Conservation (phyloP, 1,140 invertebrate genomes). For the Elymnias hypermnestra region DNA sequence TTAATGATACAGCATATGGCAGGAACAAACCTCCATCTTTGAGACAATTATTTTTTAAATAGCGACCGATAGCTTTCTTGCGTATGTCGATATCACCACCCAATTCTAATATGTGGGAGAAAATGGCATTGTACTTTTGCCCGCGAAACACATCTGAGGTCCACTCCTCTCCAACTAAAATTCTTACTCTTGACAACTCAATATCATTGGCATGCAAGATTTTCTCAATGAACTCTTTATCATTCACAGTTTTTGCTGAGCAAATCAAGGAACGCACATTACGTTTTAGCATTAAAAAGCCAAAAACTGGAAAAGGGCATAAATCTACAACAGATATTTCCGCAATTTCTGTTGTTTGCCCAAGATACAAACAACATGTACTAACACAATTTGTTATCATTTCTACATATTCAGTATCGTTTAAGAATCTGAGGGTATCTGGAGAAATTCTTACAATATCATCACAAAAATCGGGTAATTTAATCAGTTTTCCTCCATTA, state of each 20-base stretch:
- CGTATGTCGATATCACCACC: slow-evolving; percentile 51
- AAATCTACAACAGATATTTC: slow-evolving; percentile 57
- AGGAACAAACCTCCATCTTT: slow-evolving; percentile 47
- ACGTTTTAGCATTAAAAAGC: slow-evolving; percentile 66
- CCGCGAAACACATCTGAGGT: slow-evolving; percentile 29
- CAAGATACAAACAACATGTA: slow-evolving; percentile 44
- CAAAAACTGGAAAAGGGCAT: slow-evolving; percentile 70
- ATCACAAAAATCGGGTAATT: slow-evolving; percentile 33
- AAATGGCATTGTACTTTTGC: slow-evolving; percentile 58
- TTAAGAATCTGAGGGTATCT: slow-evolving; percentile 76
- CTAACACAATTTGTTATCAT: slow-evolving; percentile 47
- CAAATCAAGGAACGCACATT: slow-evolving; percentile 55
- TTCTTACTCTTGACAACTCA: slow-evolving; percentile 38
- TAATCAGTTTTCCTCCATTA: slow-evolving; percentile 47
- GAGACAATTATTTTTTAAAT: slow-evolving; percentile 38
- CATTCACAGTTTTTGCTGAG: slow-evolving; percentile 42
- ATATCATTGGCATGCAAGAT: slow-evolving; percentile 59
- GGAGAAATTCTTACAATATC: slow-evolving; percentile 50
- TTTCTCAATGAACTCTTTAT: slow-evolving; percentile 51
- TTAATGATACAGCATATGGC: slow-evolving; percentile 43
- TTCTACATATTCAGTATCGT: slow-evolving; percentile 72
- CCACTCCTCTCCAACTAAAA: slow-evolving; percentile 45
- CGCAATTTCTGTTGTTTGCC: slow-evolving; percentile 43
- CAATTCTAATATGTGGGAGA: slow-evolving; percentile 44
- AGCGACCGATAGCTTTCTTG: slow-evolving; percentile 31